A percentile compares a stretch with the other conserved stretches of the same genome.
These are phyloP conservation scores for Cariama cristata DNA, from an alignment of 2,113 vertebrate genomes.

Conservation along the genomic window DNA sequence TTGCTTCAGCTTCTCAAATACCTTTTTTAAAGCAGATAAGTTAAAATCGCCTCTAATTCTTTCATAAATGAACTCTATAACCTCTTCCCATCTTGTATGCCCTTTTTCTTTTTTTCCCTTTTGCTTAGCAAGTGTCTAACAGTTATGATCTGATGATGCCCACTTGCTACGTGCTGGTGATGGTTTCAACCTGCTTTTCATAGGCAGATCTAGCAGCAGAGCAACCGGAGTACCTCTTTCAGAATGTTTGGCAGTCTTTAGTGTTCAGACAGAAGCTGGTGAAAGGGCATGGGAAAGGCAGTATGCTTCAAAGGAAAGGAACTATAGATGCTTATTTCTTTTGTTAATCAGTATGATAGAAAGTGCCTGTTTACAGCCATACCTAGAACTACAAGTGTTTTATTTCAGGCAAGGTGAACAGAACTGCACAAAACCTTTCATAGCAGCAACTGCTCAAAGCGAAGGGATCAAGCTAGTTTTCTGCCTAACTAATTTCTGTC, in stretches of 20 bases:
- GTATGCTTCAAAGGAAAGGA: neutral
- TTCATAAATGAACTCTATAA: neutral
- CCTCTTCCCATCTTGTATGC: neutral
- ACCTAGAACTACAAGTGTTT: neutral
- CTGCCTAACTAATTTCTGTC: neutral
- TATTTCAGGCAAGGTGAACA: neutral
- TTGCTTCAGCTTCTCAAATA: neutral
- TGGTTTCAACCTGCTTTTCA: neutral
- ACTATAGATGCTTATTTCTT: neutral
- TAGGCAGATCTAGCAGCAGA: neutral
- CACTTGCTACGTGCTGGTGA: neutral
- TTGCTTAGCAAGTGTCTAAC: neutral
- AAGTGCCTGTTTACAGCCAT: neutral
- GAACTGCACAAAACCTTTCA: neutral
- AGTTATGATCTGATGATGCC: neutral
- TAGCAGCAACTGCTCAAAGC: neutral
- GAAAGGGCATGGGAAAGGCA: slow-evolving; percentile 44
- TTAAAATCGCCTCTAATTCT: neutral
- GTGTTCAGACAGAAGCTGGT: neutral
- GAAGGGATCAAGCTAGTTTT: neutral
- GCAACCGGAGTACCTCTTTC: neutral
- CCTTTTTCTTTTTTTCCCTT: neutral
- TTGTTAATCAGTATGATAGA: neutral
- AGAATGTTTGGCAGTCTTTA: slow-evolving; percentile 1
- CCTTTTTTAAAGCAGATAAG: neutral